These are phyloP conservation scores for Vollenhovia emeryi DNA, from an alignment of 1,140 invertebrate genomes.

Conservation along the genomic window DNA sequence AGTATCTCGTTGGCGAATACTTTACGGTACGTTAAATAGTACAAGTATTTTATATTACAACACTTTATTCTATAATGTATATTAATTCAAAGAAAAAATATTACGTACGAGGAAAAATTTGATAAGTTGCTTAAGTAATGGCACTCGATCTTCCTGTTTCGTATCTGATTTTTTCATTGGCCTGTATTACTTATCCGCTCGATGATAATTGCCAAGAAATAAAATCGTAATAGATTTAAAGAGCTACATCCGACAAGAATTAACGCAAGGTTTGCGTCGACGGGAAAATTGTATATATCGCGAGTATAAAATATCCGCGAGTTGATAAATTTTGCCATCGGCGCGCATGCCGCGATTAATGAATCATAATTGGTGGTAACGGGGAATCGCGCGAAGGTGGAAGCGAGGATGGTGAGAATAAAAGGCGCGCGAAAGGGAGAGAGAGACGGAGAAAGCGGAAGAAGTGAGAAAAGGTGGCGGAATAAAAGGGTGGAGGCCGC, in stretches of 20 bases:
- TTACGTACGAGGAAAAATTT: neutral
- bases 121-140: neutral
- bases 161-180: neutral
- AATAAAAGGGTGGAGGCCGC: conserved; percentile 78
- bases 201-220: neutral
- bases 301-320: neutral
- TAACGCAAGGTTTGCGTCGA: neutral
- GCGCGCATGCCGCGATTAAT: conserved; percentile 70
- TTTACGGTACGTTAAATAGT: neutral
- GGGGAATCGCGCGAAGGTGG: conserved; percentile 57
- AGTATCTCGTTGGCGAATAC: neutral
- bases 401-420: neutral
- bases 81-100: neutral
- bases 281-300: conserved; percentile 8
- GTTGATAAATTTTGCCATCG: conserved; percentile 55
- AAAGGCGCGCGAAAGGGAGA: neutral
- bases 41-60: neutral
- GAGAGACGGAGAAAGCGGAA: conserved; percentile 2
- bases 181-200: neutral
- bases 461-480: conserved; percentile 68
- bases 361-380: conserved; percentile 77
- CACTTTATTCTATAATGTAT: neutral
- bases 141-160: neutral
- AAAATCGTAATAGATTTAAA: neutral
- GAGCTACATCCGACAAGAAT: neutral